Evolutionary conservation across 1,140 invertebrate genomes (phyloP), one percentile per base, ranked within the genome.

Genomic region (Asobara japonica): DNA sequence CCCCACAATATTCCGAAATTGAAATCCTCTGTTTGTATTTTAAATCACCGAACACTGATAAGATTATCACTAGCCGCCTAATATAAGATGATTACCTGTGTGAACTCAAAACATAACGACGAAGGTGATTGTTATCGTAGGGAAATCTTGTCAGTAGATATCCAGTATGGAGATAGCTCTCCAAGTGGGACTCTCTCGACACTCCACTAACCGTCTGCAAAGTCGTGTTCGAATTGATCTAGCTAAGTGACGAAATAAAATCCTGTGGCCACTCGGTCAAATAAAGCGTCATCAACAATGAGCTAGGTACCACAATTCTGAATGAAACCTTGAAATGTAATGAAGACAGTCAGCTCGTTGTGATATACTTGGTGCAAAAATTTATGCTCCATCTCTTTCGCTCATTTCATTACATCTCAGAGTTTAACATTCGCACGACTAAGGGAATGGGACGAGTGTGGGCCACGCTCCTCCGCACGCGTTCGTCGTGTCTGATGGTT

Each of bases 401-500:
- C 31, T 36, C 31, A 6, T 36, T 36, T 51, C 16, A 51, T 51
- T 51, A 18, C 4, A 51, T 51, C 45, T 51, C 20, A 1, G 18
- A 51, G n/a, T 51, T 20, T 20, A 18, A 18, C 20, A 20, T 51
- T 51, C 20, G 45, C 51, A 22, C 8, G 51, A 22, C 22, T 56
- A n/a, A 65, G 45, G 20, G 41, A 45, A 62, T 16, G 38, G 31
- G 29, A 41, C 22, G 69, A 70, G 51, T 18, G 62, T 72, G 70
- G 70, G 70, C 70, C 70, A 72, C 62, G 45, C 70, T 72, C 48
- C 70, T 72, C 70, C 70, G 70, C 70, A 72, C 70, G 70, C 62
- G 70, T 66, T 66, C 72, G 78, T 76, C 74, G 77, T 78, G 77
- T 76, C 79, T 80, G 81, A 82, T 82, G 73, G 75, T 71, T 77